phyloP scores from a whole-genome alignment of 2,888 invertebrate species.

The Drosophila borborema region DNA sequence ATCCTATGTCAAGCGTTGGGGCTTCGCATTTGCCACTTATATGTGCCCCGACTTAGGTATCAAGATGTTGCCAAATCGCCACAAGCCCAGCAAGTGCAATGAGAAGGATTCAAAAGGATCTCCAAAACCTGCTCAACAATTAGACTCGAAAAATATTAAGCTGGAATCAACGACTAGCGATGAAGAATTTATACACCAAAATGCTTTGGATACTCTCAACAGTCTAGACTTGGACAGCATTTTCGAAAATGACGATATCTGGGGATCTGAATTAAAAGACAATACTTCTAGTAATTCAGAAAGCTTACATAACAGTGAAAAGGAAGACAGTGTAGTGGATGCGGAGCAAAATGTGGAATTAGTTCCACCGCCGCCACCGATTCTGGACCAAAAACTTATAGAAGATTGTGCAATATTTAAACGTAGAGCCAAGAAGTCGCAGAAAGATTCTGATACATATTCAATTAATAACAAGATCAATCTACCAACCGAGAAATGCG shows the following conservation, averaged over 20 bases:
- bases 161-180: background rate
- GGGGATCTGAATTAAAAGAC: background rate
- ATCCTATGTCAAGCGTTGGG: constrained; percentile 43
- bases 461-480: background rate
- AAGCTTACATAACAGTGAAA: no score
- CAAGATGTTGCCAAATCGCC: constrained; percentile 23
- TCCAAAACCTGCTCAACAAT: background rate
- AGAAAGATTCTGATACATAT: background rate
- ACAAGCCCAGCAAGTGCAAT: constrained; percentile 16
- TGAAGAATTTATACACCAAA: background rate
- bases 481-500: background rate
- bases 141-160: background rate
- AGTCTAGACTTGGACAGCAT: constrained; percentile 28
- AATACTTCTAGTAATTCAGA: background rate
- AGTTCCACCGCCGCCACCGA: background rate
- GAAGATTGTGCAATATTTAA: constrained; percentile 7
- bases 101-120: background rate
- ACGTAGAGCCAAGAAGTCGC: background rate
- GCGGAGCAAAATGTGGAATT: background rate
- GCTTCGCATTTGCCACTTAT: constrained; percentile 33
- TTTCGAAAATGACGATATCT: constrained; percentile 15
- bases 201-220: constrained; percentile 12
- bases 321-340: background rate
- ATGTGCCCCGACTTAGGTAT: constrained; percentile 44
- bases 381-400: background rate